phyloP scores from a whole-genome alignment of 1,140 invertebrate genomes.

The Anoplolepis gracilipes region DNA sequence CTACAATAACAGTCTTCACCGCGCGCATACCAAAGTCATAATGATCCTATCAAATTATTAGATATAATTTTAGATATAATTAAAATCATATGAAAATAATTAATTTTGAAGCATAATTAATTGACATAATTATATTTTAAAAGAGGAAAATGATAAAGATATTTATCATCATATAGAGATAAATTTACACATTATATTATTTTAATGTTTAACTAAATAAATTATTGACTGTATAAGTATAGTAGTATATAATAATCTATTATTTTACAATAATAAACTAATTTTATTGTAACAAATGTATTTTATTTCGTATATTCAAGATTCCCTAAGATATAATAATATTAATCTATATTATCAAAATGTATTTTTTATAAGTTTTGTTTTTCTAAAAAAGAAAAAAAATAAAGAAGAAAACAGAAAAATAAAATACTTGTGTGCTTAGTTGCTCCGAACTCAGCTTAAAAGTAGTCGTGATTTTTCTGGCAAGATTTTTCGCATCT shows the following conservation, averaged over 20 bases:
- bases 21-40: slow-evolving; percentile 87
- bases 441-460: slow-evolving; percentile 91
- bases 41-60: slow-evolving; percentile 82
- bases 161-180: not conserved
- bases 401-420: not conserved
- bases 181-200: not conserved
- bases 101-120: not conserved
- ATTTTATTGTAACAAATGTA: not conserved
- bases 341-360: not conserved
- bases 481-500: slow-evolving; percentile 88
- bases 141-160: not conserved
- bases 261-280: not conserved
- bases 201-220: not conserved
- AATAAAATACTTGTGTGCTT: slow-evolving; percentile 86
- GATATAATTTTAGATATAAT: slow-evolving; percentile 4
- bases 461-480: slow-evolving; percentile 91
- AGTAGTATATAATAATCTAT: not conserved
- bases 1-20: slow-evolving; percentile 89
- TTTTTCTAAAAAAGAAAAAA: not conserved
- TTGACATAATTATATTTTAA: not conserved
- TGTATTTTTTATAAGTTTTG: not conserved
- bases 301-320: too few species aligned
- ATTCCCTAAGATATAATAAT: not conserved
- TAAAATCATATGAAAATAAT: not conserved
- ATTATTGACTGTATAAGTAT: not conserved